Base-by-base conservation (phyloP, 2,888 invertebrate genomes). In the Zaprionus bogoriensis region DNA sequence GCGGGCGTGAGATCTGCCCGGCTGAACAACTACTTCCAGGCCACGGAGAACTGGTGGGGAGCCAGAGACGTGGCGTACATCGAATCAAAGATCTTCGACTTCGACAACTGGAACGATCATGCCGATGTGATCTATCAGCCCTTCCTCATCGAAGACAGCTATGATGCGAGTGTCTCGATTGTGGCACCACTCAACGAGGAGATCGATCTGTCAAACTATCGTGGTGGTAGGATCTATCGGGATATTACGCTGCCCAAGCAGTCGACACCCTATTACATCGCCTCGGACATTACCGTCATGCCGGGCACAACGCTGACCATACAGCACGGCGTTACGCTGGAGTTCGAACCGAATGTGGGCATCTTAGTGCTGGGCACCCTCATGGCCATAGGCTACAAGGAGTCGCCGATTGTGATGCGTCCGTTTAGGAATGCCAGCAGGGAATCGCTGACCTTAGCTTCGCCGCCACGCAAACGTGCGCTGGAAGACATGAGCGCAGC, bases 61-160 rank as follows among this genome's bases (percentile, higher is more conserved):
- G 95, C 95, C 2, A 92, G 92, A 0, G 93, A 95, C 53, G 94
- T 96, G 50, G 92, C 91, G 4, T 92, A 93, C 54, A 99, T 99
- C 52, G 94, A 94, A 76, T 93, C 94, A 48, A 93, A 94, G 87
- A 98, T 99, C 83, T 99, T 99, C 89, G 99, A 99, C 91, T 99
- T 99, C 91, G 98, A 99, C 89, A 99, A 99, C 89, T 99, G 99
- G 99, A 99, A 99, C 89, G 97, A 98, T 90, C 98, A 97, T 89
- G 98, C 98, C 0, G 94, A 98, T 50, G 99, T 98, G 0, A 93
- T 95, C 10, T 99, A 95, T 90, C 93, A 95, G 53, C 99, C 99
- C 0, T 99, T 94, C 90, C 92, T 98, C 58, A 93, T 95, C 0
- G 95, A 95, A 87, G 95, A 96, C 72, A 92, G 93, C 46, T 94